These are phyloP conservation scores for Chrysaora quinquecirrha DNA, from an alignment of 30 jellyfish, hydroid and myxozoan species.

Conservation along the genomic window DNA sequence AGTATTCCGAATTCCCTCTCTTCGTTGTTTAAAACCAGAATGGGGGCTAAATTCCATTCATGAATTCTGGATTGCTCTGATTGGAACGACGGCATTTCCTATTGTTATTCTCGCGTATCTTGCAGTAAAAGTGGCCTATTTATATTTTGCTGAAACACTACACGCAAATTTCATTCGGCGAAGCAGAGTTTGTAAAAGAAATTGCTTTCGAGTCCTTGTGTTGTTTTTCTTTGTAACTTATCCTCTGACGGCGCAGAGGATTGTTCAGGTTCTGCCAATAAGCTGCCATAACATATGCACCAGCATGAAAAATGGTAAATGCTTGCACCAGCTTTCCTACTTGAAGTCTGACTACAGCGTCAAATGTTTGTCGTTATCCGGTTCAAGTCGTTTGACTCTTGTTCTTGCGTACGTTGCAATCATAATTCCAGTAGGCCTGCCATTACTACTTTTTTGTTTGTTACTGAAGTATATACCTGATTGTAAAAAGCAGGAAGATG, in stretches of 20 bases:
- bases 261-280: conserved; percentile 45
- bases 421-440: neutral
- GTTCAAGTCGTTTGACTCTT: neutral
- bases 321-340: conserved; percentile 24
- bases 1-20: conserved; percentile 40
- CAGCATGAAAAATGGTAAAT: neutral
- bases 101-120: conserved; percentile 3
- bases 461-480: neutral
- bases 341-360: conserved; percentile 35
- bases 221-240: conserved; percentile 16
- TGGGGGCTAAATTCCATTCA: conserved; percentile 22
- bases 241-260: conserved; percentile 33
- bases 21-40: conserved; percentile 49
- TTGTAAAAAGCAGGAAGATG: neutral
- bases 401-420: neutral
- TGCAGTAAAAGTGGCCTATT: neutral
- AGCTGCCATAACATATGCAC: conserved; percentile 47
- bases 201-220: neutral
- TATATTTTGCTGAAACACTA: neutral
- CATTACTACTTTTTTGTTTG: neutral
- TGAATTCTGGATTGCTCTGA: conserved; percentile 39
- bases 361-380: neutral
- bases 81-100: conserved; percentile 47
- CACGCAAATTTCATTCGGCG: neutral
- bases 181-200: neutral